Base-by-base conservation (phyloP, 1,140 invertebrate genomes). In the Drosophila rhopaloa region DNA sequence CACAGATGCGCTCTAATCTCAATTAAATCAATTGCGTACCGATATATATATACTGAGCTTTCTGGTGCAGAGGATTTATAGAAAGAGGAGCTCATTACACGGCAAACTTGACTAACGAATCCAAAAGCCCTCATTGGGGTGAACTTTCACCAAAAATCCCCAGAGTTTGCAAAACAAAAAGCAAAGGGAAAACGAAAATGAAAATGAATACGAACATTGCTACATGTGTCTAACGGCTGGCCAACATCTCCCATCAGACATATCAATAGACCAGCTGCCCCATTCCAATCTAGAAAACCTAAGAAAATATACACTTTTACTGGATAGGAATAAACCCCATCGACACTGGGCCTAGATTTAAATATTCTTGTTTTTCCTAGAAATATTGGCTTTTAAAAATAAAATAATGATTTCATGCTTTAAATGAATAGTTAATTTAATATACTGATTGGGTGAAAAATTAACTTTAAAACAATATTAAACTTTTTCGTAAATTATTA, bases 21-120 rank as follows among this genome's bases (percentile, higher is more conserved):
- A 76, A 56, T 65, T 76, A 76, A 76, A 76, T 75, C 71, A 75
- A 75, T 75, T 65, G 71, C 51, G 16, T 53, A 13, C 53, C 48
- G 16, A 47, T 29, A 13, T 4, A 29, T 19, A 14, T 35, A 29
- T 47, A 16, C 40, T 37, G 16, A 32, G 46, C 16, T 48, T 72
- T 53, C 40, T 5, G 14, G 41, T 29, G 1, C 46, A 51, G 46
- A 24, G 6, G 14, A 50, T 50, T 16, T 50, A 10, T 16, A 44
- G 24, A 32, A 16, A 72, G 32, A 50, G 13, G 24, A 57, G 13
- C 54, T 70, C 65, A 71, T 72, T 72, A 43, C n/a, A 51, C 19
- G 9, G 8, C 10, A 38, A 32, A 41, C 10, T 41, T 19, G 24
- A 14, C 63, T 32, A 27, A 54, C 24, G 44, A 65, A 29, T 19